These are phyloP conservation scores for Oreortyx pictus DNA, from an alignment of 2,797 vertebrate species.

Conservation along the genomic window DNA sequence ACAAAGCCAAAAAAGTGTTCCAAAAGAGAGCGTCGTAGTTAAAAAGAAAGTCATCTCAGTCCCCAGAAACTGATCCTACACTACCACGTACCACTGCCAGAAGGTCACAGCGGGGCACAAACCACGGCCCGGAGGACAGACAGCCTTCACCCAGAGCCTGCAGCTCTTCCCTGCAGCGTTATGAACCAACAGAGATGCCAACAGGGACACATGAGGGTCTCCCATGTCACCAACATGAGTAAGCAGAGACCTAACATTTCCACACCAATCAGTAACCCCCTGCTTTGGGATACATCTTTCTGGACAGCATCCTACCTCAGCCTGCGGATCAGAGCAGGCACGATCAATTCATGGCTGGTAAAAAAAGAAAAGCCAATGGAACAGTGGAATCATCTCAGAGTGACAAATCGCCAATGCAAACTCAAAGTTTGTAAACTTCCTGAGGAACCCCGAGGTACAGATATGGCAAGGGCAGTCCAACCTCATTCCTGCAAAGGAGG, in stretches of 20 bases:
- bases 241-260: neutral
- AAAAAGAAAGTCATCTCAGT: conserved; percentile 62
- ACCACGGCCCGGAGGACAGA: neutral
- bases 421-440: neutral
- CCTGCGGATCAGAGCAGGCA: neutral
- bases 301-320: neutral
- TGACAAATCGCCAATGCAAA: neutral
- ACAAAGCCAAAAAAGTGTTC: conserved; percentile 64
- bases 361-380: neutral
- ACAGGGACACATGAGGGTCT: neutral
- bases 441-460: fast-evolving
- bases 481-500: neutral
- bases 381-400: neutral
- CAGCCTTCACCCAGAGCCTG: neutral
- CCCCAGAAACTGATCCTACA: neutral
- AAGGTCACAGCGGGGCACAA: neutral
- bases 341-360: neutral
- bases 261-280: neutral
- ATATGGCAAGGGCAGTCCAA: neutral
- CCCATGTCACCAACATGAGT: neutral
- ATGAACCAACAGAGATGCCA: neutral
- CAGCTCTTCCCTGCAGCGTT: neutral
- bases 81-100: neutral
- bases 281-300: neutral
- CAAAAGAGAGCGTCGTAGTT: conserved; percentile 63